These are phyloP conservation scores for Euglossa dilemma DNA, from an alignment of 1,140 invertebrate species.

Conservation along the genomic window DNA sequence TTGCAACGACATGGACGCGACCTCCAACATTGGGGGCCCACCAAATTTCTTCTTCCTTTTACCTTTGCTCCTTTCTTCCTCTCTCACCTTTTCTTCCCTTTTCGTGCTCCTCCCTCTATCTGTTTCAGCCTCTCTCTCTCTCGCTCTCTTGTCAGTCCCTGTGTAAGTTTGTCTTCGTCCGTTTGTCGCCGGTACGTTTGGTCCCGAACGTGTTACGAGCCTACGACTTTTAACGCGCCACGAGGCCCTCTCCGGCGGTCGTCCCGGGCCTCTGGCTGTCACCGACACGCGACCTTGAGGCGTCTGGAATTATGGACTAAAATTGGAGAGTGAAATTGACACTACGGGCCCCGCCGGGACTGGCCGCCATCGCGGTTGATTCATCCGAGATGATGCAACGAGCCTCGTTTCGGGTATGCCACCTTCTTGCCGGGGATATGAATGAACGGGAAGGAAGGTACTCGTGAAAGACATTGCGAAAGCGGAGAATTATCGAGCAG, in stretches of 20 bases:
- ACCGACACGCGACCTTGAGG: neutral
- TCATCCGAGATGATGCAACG: neutral
- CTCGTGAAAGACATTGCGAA: too few species aligned
- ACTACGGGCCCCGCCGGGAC: neutral
- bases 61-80: neutral
- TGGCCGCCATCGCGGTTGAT: neutral
- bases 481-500: too few species aligned
- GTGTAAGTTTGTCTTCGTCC: neutral
- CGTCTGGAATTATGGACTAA: neutral
- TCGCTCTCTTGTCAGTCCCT: too few species aligned
- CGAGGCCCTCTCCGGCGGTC: neutral
- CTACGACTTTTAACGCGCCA: neutral
- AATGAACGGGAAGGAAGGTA: neutral
- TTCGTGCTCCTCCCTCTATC: neutral
- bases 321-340: neutral
- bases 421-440: neutral
- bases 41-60: neutral
- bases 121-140: neutral
- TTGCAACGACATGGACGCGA: constrained; percentile 59
- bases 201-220: neutral
- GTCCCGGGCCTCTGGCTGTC: neutral
- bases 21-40: constrained; percentile 37
- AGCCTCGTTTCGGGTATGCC: constrained; percentile 41
- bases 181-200: neutral
- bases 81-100: too few species aligned